These are phyloP conservation scores for Subacronicta megacephala DNA, from an alignment of 2,888 invertebrate genomes.

Conservation along the genomic window DNA sequence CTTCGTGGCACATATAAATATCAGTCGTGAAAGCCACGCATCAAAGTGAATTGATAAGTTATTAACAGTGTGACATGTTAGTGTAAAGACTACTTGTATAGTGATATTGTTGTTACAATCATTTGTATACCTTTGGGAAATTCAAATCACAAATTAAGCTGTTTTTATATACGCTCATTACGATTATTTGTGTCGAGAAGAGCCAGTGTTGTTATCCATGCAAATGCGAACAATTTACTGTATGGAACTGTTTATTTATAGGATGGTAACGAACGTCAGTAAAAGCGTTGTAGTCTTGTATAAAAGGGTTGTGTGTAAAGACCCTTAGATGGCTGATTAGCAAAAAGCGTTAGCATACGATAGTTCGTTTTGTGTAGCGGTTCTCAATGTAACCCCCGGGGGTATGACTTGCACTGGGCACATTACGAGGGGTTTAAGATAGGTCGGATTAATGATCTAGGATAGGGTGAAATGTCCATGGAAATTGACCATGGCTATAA, in stretches of 20 bases:
- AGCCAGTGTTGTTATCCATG: too few species aligned
- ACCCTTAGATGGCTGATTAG: slow-evolving; percentile 75
- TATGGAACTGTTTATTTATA: neutral
- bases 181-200: too few species aligned
- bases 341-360: slow-evolving; percentile 68
- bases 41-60: too few species aligned
- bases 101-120: too few species aligned
- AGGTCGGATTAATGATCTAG: slow-evolving; percentile 12
- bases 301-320: neutral
- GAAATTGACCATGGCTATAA: slow-evolving; percentile 20
- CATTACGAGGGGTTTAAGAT: slow-evolving; percentile 13
- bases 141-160: too few species aligned
- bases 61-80: too few species aligned
- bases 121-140: too few species aligned
- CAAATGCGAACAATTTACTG: neutral
- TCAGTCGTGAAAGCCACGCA: too few species aligned
- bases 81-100: too few species aligned
- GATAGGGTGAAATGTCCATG: slow-evolving; percentile 28
- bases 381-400: slow-evolving; percentile 44
- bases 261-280: neutral
- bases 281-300: neutral
- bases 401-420: slow-evolving; percentile 24
- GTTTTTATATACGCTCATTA: too few species aligned
- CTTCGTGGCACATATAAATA: too few species aligned
- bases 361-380: slow-evolving; percentile 36